Evolutionary conservation across 1,140 invertebrate species (phyloP), one percentile per base, ranked within the genome.

Genomic region (Marisa cornuarietis): DNA sequence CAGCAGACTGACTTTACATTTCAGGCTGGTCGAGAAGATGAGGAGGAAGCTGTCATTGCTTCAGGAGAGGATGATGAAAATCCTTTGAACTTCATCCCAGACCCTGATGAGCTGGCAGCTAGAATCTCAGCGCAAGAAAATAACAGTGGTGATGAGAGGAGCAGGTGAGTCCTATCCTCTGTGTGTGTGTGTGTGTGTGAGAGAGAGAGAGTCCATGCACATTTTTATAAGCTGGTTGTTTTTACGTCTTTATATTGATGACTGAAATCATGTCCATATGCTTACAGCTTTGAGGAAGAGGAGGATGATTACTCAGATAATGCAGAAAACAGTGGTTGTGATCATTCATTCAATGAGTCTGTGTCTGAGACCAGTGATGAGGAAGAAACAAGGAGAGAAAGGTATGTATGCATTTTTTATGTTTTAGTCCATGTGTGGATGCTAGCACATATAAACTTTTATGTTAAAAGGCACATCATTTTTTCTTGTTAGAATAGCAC

Each of bases 31-130:
- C 79, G 85, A 24, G 76, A 85, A 24, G 80, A 83, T 22, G 80
- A 80, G 20, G 80, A 79, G n/a, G 77, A 82, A 10, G 68, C 58
- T 16, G 80, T 79, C 54, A 74, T 69, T 18, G 82, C 62, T 61
- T 81, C 80, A 7, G 78, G 80, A 24, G 81, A 76, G 49, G 83
- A 81, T n/a, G 81, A 66, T 68, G 78, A 81, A 58, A 73, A 84
- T 61, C 80, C 73, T 26, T 68, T 87, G 22, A 79, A 80, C 54
- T 83, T 80, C 49, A 76, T 85, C 61, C 84, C 84, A 76, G 83
- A 84, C 71, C 84, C 84, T 62, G 86, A 85, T 52, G 77, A 83
- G 62, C 61, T 81, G 22, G 80, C 84, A 76, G 79, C 77, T 31
- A 77, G 31, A 31, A 51, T 65, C 11, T 71, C 77, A 51, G 74